Percentiles rank a stretch among this genome's conserved stretches.
phyloP scores from a whole-genome alignment of 1,140 invertebrate species.

The Drosophila orena region DNA sequence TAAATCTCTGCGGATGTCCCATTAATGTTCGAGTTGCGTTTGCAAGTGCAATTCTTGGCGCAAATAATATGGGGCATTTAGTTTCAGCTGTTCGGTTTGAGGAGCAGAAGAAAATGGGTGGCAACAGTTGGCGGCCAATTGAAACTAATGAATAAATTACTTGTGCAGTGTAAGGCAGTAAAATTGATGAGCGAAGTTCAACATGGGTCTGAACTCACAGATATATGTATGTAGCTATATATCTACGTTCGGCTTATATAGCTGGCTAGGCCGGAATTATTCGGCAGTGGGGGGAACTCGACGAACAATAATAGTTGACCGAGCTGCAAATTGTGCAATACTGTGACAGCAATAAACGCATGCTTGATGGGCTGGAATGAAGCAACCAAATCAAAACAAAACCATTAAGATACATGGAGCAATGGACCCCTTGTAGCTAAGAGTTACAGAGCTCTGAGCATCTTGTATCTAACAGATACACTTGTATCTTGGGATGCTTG shows the following conservation, averaged over 20 bases:
- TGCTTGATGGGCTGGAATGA: constrained; percentile 1
- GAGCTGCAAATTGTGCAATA: constrained; percentile 40
- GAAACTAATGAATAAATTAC: constrained; percentile 72
- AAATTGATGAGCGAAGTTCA: constrained; percentile 59
- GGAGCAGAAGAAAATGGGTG: background rate
- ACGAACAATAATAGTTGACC: constrained; percentile 28
- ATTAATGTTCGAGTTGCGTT: constrained; percentile 33
- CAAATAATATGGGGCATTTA: constrained; percentile 8
- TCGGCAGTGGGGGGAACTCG: constrained; percentile 16
- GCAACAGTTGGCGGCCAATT: constrained; percentile 58
- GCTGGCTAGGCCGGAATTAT: constrained; percentile 1
- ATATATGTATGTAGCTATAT: background rate
- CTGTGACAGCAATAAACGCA: constrained; percentile 26
- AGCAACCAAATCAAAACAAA: constrained; percentile 25
- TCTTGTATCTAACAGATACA: background rate
- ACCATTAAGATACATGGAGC: constrained; percentile 9
- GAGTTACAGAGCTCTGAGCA: no score
- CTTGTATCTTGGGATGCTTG: background rate
- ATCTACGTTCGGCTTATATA: constrained; percentile 1
- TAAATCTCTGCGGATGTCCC: constrained; percentile 46
- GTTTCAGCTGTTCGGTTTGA: constrained; percentile 4
- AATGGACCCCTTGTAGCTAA: background rate
- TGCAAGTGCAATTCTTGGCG: constrained; percentile 41
- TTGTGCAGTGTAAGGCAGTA: constrained; percentile 25
- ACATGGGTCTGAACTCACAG: constrained; percentile 29